Evolutionary conservation across 2,113 vertebrate species (phyloP), one percentile per base, ranked within the genome.

Genomic region (Trogon melanurus): DNA sequence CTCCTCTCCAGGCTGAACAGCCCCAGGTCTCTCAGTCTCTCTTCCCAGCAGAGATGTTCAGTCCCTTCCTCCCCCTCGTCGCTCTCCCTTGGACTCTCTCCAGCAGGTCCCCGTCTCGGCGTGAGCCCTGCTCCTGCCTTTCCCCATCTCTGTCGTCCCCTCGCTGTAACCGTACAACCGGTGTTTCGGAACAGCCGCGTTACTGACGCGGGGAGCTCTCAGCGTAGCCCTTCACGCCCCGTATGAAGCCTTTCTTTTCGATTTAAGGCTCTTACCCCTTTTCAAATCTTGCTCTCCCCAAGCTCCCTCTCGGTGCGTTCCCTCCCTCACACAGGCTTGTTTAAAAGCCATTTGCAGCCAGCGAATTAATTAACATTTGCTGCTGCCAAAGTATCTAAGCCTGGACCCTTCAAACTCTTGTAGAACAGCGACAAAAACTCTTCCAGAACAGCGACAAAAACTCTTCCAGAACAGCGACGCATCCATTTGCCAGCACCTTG

Each of bases 11-110:
- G 36, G 36, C 36, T 36, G 36, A 36, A 36, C 36, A 36, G 36
- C 36, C 36, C 36, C 36, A 36, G 36, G 36, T 36, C 36, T 36
- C 36, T 36, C 36, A 9, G 36, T 36, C 36, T 36, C 36, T 36
- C 36, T 36, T 36, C 36, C 36, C 36, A 36, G 36, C 36, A 36
- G 36, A 36, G 36, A 36, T 36, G 36, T 36, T 36, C 36, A 36
- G 36, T 36, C 36, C 36, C 36, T 36, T 36, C 36, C 7, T 36
- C 36, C 36, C 36, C 36, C 36, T 36, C 0, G 34, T 2, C 18
- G 44, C 62, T 38, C 57, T 22, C 2, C 5, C 10, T 1, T 14
- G 4, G 1, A 32, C 1, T 1, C 2, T 36, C 36, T 9, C 36
- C 36, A 36, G 36, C 36, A 36, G 36, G 36, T 36, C 36, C 36